These are phyloP conservation scores for Karalla daura DNA, from an alignment of 2,797 vertebrate genomes.

Conservation along the genomic window DNA sequence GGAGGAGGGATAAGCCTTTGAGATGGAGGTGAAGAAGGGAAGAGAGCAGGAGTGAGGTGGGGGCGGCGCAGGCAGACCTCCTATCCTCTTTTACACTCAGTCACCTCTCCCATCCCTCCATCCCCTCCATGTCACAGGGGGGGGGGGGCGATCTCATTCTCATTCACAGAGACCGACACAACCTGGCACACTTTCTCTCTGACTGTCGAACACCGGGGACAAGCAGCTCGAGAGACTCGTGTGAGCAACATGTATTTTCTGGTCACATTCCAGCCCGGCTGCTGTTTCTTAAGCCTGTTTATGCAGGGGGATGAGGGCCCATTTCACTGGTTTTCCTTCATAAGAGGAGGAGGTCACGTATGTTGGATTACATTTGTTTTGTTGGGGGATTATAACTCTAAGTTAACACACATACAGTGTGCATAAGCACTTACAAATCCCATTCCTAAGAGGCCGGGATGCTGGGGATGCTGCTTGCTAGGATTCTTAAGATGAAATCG, in stretches of 20 bases:
- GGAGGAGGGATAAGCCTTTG: slow-evolving; percentile 2
- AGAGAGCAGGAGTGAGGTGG: not conserved
- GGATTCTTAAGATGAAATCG: too few species aligned
- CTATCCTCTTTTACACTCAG: slow-evolving; percentile 24
- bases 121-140: slow-evolving; percentile 37
- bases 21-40: slow-evolving; percentile 7
- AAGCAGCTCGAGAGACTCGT: slow-evolving; percentile 45
- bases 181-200: slow-evolving; percentile 19
- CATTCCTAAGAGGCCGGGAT: too few species aligned
- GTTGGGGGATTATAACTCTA: too few species aligned
- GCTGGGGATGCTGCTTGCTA: too few species aligned
- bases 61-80: not conserved
- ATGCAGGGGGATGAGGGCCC: slow-evolving; percentile 9
- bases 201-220: slow-evolving; percentile 44
- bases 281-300: slow-evolving; percentile 28
- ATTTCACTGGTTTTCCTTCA: not conserved
- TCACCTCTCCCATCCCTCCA: slow-evolving; percentile 25
- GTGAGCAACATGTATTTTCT: slow-evolving; percentile 42
- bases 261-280: not conserved
- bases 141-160: slow-evolving; percentile 51
- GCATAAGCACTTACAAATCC: too few species aligned
- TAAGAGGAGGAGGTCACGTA: not conserved
- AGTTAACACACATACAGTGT: too few species aligned
- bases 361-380: too few species aligned
- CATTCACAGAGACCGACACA: slow-evolving; percentile 53